phyloP scores from a whole-genome alignment of 2,888 invertebrate species.

The Coenonympha arcania region DNA sequence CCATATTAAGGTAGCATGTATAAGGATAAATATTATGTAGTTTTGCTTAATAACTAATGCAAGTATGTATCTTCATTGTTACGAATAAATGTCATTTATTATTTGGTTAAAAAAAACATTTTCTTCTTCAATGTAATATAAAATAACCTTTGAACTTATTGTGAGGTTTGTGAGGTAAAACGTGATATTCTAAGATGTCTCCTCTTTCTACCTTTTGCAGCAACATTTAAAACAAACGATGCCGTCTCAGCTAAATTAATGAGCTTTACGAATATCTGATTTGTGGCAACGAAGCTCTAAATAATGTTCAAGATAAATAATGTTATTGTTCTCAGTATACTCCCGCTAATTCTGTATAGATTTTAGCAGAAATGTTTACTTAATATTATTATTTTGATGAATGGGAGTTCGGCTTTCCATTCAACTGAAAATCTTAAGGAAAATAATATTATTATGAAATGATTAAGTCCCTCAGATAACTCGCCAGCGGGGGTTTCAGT shows the following conservation, averaged over 20 bases:
- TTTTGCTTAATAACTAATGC: too few species aligned
- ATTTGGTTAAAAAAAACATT: too few species aligned
- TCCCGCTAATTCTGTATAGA: not conserved
- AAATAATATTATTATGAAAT: not conserved
- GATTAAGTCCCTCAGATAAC: not conserved
- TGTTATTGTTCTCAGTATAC: not conserved
- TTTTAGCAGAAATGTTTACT: not conserved
- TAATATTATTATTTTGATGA: not conserved
- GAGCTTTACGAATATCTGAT: constrained; percentile 2
- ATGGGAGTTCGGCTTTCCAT: not conserved
- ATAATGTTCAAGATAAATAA: constrained; percentile 2
- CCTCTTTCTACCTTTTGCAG: too few species aligned
- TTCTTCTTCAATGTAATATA: too few species aligned
- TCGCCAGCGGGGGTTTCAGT: not conserved
- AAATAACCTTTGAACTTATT: too few species aligned
- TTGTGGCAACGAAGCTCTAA: constrained; percentile 2
- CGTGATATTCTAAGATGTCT: too few species aligned
- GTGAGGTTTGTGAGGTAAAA: too few species aligned
- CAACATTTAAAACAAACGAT: constrained; percentile 1
- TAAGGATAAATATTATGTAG: too few species aligned
- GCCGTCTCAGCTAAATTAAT: not conserved
- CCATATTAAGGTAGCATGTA: too few species aligned
- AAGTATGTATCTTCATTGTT: too few species aligned
- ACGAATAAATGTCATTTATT: too few species aligned
- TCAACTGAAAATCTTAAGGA: not conserved